Evolutionary conservation across 2,113 vertebrate genomes (phyloP).

Genomic region (Toxotes chatareus): DNA sequence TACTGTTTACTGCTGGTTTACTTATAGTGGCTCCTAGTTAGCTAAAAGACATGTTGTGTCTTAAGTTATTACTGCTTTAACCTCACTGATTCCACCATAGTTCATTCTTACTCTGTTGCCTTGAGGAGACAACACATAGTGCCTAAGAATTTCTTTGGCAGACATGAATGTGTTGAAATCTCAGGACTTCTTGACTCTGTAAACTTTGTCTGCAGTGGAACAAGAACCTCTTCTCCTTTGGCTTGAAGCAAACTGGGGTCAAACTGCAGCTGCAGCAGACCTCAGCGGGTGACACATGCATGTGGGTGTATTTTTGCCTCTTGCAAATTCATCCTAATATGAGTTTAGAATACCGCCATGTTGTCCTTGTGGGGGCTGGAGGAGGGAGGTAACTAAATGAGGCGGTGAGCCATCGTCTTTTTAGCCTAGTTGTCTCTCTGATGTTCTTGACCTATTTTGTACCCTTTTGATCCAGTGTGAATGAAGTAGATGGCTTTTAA

Average conservation of each 20-base stretch:
- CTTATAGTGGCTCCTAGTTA: background rate
- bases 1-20: background rate
- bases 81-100: background rate
- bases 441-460: conserved; percentile 46
- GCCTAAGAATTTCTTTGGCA: conserved; percentile 36
- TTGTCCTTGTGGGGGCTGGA: conserved; percentile 44
- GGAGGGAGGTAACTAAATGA: conserved; percentile 52
- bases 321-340: conserved; percentile 68
- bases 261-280: conserved; percentile 55
- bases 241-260: conserved; percentile 27
- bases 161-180: conserved; percentile 20
- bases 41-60: background rate
- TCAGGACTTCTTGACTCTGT: conserved; percentile 41
- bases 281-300: conserved; percentile 61
- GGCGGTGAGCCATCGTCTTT: conserved; percentile 36
- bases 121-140: conserved; percentile 9
- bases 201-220: conserved; percentile 20
- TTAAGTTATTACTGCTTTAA: conserved; percentile 7
- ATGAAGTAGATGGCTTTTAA: background rate
- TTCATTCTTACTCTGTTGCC: conserved; percentile 19
- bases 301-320: conserved; percentile 75
- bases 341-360: conserved; percentile 63
- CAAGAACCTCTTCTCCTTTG: conserved; percentile 27
- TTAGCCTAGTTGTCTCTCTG: conserved; percentile 22
- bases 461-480: conserved; percentile 11